Conservation (phyloP, 2,113 vertebrate species). For the Limanda limanda region DNA sequence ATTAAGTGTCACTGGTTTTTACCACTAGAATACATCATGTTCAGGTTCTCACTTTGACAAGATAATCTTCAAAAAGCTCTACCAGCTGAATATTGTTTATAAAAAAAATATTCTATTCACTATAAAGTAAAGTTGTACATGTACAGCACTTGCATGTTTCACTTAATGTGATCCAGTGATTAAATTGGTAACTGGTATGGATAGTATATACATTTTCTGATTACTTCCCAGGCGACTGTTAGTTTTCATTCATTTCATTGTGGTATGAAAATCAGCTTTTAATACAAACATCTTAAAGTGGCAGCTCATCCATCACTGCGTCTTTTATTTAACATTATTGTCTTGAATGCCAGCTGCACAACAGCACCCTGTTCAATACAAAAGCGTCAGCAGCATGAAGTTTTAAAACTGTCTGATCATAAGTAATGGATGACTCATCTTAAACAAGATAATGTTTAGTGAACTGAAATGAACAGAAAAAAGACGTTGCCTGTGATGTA, state of each 20-base stretch:
- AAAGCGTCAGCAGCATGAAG: background rate
- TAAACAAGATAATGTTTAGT: slow-evolving; percentile 9
- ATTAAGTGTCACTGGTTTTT: background rate
- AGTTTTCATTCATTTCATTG: background rate
- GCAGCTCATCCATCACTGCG: background rate
- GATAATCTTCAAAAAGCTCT: background rate
- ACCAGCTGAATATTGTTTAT: no score
- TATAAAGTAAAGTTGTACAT: background rate
- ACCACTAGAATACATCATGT: background rate
- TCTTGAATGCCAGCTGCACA: background rate
- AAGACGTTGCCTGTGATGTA: background rate
- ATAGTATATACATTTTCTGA: background rate
- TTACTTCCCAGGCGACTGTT: background rate
- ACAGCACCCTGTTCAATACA: background rate
- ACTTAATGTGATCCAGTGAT: background rate
- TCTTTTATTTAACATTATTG: background rate
- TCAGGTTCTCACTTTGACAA: background rate
- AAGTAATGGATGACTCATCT: slow-evolving; percentile 11
- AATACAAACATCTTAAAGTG: background rate
- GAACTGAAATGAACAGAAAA: slow-evolving; percentile 2
- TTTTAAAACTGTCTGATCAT: background rate
- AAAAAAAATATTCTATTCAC: background rate
- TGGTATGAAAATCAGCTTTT: background rate
- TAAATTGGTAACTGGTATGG: background rate
- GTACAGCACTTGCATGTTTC: no score